phyloP scores from a whole-genome alignment of 2,113 vertebrate genomes.

The Alectura lathami region DNA sequence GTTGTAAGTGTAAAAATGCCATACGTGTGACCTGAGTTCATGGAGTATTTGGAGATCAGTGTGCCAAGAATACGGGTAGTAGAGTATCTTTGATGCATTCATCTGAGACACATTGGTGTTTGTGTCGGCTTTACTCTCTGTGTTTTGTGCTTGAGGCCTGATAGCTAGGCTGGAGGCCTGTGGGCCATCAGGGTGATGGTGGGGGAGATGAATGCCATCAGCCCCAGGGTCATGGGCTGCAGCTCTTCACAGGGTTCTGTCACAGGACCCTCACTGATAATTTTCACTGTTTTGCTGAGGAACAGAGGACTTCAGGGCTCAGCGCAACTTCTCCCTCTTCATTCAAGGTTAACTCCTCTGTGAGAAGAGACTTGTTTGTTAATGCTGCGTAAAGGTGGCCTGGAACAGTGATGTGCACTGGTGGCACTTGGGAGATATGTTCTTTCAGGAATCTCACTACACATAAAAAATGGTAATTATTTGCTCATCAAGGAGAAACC shows the following conservation, averaged over 20 bases:
- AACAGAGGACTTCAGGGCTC: background rate
- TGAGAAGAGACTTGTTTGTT: background rate
- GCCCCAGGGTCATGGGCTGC: background rate
- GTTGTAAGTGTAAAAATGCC: background rate
- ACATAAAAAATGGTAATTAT: background rate
- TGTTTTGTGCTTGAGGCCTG: background rate
- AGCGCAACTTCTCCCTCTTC: background rate
- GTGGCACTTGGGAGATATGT: background rate
- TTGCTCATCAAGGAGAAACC: background rate
- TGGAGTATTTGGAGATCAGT: background rate
- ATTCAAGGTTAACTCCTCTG: background rate
- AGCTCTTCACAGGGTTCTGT: fast-evolving
- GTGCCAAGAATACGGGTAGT: background rate
- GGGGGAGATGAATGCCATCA: background rate
- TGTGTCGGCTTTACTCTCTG: background rate
- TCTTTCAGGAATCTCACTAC: background rate
- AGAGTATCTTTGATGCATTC: background rate
- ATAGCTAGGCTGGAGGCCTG: background rate
- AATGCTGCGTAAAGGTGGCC: background rate
- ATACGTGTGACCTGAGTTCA: background rate
- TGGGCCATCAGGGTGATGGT: background rate
- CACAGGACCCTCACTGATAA: background rate
- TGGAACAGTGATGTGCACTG: background rate
- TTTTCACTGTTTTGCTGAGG: background rate
- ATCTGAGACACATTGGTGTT: background rate